Base-by-base conservation (phyloP, 2,888 invertebrate species). In the Drosophila helvetica region DNA sequence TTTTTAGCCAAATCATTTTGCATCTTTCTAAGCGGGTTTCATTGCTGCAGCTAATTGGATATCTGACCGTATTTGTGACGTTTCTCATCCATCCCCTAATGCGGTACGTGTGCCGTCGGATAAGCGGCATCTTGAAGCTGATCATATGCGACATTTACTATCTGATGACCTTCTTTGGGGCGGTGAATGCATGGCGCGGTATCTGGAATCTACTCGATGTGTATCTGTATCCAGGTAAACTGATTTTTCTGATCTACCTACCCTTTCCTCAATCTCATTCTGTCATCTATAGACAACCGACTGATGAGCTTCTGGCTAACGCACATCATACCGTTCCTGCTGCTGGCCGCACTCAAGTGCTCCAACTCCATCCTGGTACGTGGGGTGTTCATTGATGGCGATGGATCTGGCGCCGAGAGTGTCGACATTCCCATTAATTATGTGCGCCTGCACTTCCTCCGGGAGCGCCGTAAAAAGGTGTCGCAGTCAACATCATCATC, bases 181-280 rank as follows among this genome's bases (percentile, higher is more conserved):
- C 96, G 0, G 95, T 97, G 58, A 97, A 97, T 91, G 96, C 97
- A 12, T 97, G 97, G 97, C 93, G 97, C 51, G 97, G 97, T 15
- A 94, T 97, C 62, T 97, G 97, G 97, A 95, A 95, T 74, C 91
- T 96, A 63, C 93, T 97, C 25, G 96, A 97, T 91, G 92, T 95
- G 43, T 96, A 96, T 91, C 94, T 97, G 74, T 94, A 96, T 78
- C 95, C 96, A 92, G 95, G 96, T 96, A 89, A 90, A 55, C 57
- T 8, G 6, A 15, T 4, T 3, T 30, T 15, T 19, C 8, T 9
- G 0, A n/a, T 5, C 17, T 8, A 30, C 10, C 10, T 19, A 8
- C 3, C 6, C 3, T 52, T 0, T 8, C 9, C n/a, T 55, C 10
- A 5, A 4, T 25, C n/a, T 38, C 12, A 17, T 0, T 3, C 0